Evolutionary conservation across 2,113 vertebrate species (phyloP).

Genomic region (Miniopterus natalensis): DNA sequence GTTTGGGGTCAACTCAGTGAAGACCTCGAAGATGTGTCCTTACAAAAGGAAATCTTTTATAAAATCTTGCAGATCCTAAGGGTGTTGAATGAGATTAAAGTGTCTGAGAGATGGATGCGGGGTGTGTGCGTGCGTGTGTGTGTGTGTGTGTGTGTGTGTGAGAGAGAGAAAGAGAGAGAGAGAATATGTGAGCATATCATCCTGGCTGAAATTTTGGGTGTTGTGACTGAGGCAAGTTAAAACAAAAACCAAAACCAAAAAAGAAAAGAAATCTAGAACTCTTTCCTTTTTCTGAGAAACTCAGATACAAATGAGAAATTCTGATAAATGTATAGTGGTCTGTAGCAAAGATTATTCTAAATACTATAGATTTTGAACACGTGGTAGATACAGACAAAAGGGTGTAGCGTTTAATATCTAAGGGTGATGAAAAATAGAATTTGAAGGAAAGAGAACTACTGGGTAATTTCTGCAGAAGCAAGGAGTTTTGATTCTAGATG

Average conservation of each 20-base stretch:
- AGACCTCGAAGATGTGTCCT: conserved; percentile 47
- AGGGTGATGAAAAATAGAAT: conserved; percentile 69
- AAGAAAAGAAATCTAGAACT: background rate
- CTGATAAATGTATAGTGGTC: conserved; percentile 51
- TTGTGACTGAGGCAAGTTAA: background rate
- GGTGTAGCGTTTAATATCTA: conserved; percentile 66
- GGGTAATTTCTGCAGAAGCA: background rate
- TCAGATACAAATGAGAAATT: conserved; percentile 60
- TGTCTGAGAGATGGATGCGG: conserved; percentile 68
- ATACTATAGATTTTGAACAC: conserved; percentile 74
- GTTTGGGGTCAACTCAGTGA: conserved; percentile 43
- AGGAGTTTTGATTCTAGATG: background rate
- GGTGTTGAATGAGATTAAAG: conserved; percentile 67
- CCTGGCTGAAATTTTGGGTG: background rate
- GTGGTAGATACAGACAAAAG: conserved; percentile 56
- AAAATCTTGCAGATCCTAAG: background rate
- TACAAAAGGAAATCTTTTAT: conserved; percentile 72
- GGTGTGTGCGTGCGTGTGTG: background rate
- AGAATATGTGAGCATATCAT: background rate
- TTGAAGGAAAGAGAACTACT: conserved; percentile 47
- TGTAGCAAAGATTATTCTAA: conserved; percentile 75
- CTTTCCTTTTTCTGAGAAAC: background rate
- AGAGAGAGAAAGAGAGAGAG: background rate
- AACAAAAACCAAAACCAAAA: background rate
- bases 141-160: background rate